These are phyloP conservation scores for Silurus glanis DNA, from an alignment of 2,113 vertebrate genomes.

Conservation along the genomic window DNA sequence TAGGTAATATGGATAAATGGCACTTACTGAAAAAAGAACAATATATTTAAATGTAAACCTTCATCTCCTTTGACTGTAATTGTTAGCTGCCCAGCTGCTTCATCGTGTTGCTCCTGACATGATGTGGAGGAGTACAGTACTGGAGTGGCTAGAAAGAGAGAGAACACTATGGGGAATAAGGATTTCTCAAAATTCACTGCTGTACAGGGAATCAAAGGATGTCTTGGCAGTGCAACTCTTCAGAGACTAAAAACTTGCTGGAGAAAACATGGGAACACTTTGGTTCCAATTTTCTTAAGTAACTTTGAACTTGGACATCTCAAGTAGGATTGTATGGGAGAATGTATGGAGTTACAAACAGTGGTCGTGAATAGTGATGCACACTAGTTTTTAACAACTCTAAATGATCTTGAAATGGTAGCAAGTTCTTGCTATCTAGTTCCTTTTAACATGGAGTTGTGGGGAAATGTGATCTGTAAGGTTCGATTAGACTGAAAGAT, in stretches of 20 bases:
- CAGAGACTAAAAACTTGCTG: not conserved
- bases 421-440: slow-evolving; percentile 23
- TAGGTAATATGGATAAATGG: slow-evolving; percentile 28
- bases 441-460: slow-evolving; percentile 12
- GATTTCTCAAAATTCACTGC: not conserved
- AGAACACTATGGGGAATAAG: not conserved
- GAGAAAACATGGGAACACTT: slow-evolving; percentile 13
- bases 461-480: slow-evolving; percentile 10
- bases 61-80: slow-evolving; percentile 16
- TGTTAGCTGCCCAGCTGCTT: slow-evolving; percentile 12
- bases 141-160: slow-evolving; percentile 21
- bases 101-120: slow-evolving; percentile 1
- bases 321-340: not conserved
- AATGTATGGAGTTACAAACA: slow-evolving; percentile 1
- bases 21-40: slow-evolving; percentile 27
- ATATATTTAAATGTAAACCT: slow-evolving; percentile 23
- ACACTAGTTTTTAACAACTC: slow-evolving; percentile 41
- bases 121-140: not conserved
- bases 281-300: not conserved
- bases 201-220: not conserved
- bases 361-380: slow-evolving; percentile 12
- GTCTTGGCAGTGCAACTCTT: slow-evolving; percentile 12
- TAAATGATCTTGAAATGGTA: slow-evolving; percentile 37
- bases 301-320: slow-evolving; percentile 18
- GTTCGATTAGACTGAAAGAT: slow-evolving; percentile 26